Base-by-base conservation (phyloP, 2,888 invertebrate genomes). In the Drosophila nr. medialis region DNA sequence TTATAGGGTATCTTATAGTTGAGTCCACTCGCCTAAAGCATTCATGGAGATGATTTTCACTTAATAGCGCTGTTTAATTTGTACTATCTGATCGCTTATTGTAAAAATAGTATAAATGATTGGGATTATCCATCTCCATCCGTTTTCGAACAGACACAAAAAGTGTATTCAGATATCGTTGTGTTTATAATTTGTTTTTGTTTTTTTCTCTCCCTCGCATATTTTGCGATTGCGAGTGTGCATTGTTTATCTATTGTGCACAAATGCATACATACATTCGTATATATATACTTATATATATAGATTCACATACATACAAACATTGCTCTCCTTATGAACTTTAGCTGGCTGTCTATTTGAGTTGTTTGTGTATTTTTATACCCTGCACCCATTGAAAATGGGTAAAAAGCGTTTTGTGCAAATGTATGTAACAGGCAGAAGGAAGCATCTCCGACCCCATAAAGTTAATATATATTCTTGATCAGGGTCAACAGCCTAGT, bases 201-300 rank as follows among this genome's bases (percentile, higher is more conserved):
- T 8, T 54, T 11, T 36, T 45, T 32, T 29, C 15, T 62, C 7
- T 21, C 21, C 13, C 21, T 21, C 45, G 51, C 30, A 48, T 58
- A 51, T 36, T 32, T 65, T 58, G 15, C 45, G 30, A 51, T 65
- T 48, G 61, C 61, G 32, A 73, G 34, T 53, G 21, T 73, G 67
- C 48, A 62, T 45, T 63, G 49, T 73, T 67, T 74, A 59, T 67
- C 58, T 62, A 54, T 59, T 54, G 11, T 40, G 36, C 49, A 18
- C 56, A 56, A 18, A 50, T 34, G 2, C 27, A 8, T 29, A 8
- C n/a, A 10, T 32, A 49, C 4, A 15, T 11, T 21, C 1, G 11
- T n/a, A 18, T 15, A 10, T 7, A 36, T 11, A 29, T 30, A 45
- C 13, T 24, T 24, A 53, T n/a, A n/a, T 24, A 15, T 36, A 10